Base-by-base conservation (phyloP, 2,888 invertebrate species). In the Plebejus argus region DNA sequence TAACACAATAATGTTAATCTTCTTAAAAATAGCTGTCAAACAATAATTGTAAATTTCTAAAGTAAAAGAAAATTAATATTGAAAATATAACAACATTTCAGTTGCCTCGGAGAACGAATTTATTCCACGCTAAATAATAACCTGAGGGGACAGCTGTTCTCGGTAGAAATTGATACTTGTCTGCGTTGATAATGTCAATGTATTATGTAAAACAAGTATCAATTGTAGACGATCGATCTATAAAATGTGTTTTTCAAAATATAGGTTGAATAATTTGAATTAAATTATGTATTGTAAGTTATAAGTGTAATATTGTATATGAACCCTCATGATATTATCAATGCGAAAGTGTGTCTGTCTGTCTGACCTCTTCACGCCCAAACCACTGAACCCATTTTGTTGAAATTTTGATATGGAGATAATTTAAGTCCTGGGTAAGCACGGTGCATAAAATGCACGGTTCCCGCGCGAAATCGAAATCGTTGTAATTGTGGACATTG, bases 161-260 rank as follows among this genome's bases (percentile, higher is more conserved):
- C 12, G 33, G 28, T 5, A 28, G 53, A 33, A 28, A 66, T 66
- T 66, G 66, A 66, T 66, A 66, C 66, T 66, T 66, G 66, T 66
- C 66, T 28, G 5, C 18, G 15, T 61, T 33, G 20, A 66, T 66
- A 28, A 18, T 18, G 28, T 66, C 28, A 66, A 66, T 33, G 66
- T 28, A 66, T 66, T 33, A 66, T 66, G 66, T 33, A 33, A 33
- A 61, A 61, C 23, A 61, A 66, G 66, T 20, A 66, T 66, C 28
- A 66, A 66, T 66, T 18, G 15, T 18, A 18, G 15, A 18, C 66
- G 28, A 66, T 66, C 28, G 6, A 66, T 66, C 23, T 61, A 20
- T 61, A 20, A 53, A 53, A 61, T 23, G 61, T 10, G 23, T 61
- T 10, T 10, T 61, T 10, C 10, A 61, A 53, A 53, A 53, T 5